Evolutionary conservation across 2,888 invertebrate species (phyloP).

Genomic region (Rotaria macrura): DNA sequence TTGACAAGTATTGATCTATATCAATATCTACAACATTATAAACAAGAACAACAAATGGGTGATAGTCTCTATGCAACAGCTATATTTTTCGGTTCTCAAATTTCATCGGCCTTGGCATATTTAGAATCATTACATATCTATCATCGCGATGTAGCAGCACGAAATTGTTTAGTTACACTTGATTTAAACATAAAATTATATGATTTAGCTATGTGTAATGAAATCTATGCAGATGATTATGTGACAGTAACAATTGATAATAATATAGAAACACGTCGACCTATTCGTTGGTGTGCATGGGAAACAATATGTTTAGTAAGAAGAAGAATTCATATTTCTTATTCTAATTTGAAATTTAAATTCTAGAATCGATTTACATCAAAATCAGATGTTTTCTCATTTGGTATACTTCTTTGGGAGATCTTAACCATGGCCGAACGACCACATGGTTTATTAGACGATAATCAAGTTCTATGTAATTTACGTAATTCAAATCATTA

Average conservation of each 20-base stretch:
- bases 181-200: constrained; percentile 15
- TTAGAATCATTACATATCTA: constrained; percentile 19
- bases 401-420: constrained; percentile 95
- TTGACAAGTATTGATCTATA: background rate
- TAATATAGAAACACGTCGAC: background rate
- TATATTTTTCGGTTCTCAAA: background rate
- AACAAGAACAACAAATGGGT: background rate
- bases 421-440: constrained; percentile 59
- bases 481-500: background rate
- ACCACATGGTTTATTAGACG: background rate
- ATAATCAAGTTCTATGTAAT: background rate
- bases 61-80: background rate
- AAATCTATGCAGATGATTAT: constrained; percentile 8
- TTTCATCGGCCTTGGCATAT: background rate
- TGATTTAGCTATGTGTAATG: constrained; percentile 19
- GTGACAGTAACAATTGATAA: background rate
- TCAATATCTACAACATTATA: constrained; percentile 7
- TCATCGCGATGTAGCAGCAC: constrained; percentile 4
- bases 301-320: constrained; percentile 14
- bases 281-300: constrained; percentile 19
- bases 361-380: constrained; percentile 12
- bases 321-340: background rate
- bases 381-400: constrained; percentile 93
- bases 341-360: no score
- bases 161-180: constrained; percentile 11